A percentile compares a stretch with the other conserved stretches of the same genome.
These are phyloP conservation scores for Drosophila sp. DNA, from an alignment of 1,140 invertebrate species.

Conservation along the genomic window DNA sequence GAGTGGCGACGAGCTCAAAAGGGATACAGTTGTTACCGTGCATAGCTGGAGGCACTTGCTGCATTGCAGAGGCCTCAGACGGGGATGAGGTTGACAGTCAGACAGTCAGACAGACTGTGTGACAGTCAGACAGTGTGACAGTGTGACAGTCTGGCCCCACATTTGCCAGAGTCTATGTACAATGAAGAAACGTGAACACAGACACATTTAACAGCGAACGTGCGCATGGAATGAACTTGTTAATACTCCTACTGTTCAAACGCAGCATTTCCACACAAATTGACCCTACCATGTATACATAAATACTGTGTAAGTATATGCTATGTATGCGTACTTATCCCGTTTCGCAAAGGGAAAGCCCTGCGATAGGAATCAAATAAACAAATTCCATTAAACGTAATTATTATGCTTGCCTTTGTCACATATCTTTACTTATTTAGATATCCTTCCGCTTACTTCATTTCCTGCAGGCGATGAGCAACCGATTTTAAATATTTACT, in stretches of 20 bases:
- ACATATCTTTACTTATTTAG: neutral
- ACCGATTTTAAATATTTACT: neutral
- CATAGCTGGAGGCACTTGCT: conserved; percentile 52
- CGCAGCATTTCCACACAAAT: conserved; percentile 73
- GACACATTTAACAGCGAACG: conserved; percentile 40
- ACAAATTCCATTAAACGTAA: conserved; percentile 35
- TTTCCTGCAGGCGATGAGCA: neutral
- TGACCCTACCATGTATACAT: conserved; percentile 40
- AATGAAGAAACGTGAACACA: conserved; percentile 52
- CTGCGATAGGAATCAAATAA: conserved; percentile 22
- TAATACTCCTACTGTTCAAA: conserved; percentile 66
- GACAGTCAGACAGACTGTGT: conserved; percentile 4
- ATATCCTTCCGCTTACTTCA: neutral
- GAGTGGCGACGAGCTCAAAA: conserved; percentile 50
- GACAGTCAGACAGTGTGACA: conserved; percentile 8
- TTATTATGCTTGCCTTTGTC: conserved; percentile 5
- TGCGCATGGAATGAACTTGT: conserved; percentile 66
- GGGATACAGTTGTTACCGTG: conserved; percentile 77
- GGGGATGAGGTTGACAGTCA: conserved; percentile 16
- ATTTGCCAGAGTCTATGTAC: conserved; percentile 24
- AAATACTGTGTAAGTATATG: conserved; percentile 17
- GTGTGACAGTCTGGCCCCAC: conserved; percentile 14
- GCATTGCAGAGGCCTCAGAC: conserved; percentile 35
- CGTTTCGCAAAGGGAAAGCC: conserved; percentile 4
- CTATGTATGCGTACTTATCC: conserved; percentile 15